These are phyloP conservation scores for Lamellibrachia luymesi DNA, from an alignment of 1,140 invertebrate species.

Conservation along the genomic window DNA sequence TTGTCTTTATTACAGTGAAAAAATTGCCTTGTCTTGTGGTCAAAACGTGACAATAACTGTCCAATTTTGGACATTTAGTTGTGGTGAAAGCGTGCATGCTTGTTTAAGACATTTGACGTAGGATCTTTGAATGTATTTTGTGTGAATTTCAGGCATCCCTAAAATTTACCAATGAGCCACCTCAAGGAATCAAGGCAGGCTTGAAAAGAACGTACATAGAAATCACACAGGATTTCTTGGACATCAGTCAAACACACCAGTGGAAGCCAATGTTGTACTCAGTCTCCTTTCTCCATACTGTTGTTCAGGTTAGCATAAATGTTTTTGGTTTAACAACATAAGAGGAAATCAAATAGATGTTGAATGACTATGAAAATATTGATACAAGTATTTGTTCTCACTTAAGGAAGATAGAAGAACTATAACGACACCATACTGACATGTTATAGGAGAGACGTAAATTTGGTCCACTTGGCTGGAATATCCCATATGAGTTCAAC, in stretches of 20 bases:
- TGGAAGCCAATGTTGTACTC: conserved; percentile 92
- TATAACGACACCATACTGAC: conserved; percentile 23
- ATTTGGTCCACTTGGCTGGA: conserved; percentile 59
- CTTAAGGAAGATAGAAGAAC: not conserved
- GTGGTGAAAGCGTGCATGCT: not conserved
- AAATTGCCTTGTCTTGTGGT: too few species aligned
- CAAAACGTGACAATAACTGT: not conserved
- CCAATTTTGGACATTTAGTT: not conserved
- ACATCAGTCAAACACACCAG: conserved; percentile 84
- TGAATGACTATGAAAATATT: not conserved
- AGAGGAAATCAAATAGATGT: not conserved
- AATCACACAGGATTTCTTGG: conserved; percentile 87
- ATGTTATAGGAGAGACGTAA: conserved; percentile 57
- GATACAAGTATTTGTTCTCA: not conserved
- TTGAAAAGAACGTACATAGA: conserved; percentile 57
- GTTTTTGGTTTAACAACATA: not conserved
- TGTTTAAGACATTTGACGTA: not conserved
- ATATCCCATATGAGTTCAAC: conserved; percentile 60
- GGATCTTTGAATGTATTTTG: not conserved
- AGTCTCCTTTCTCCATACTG: conserved; percentile 78
- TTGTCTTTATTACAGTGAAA: too few species aligned
- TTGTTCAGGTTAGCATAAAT: conserved; percentile 55
- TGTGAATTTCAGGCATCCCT: conserved; percentile 39
- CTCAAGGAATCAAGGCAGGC: conserved; percentile 56
- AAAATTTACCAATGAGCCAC: conserved; percentile 57